A percentile compares a stretch with the other conserved stretches of the same genome.
Evolutionary conservation across 1,140 invertebrate species (phyloP).

Genomic region (Drosophila suzukii): DNA sequence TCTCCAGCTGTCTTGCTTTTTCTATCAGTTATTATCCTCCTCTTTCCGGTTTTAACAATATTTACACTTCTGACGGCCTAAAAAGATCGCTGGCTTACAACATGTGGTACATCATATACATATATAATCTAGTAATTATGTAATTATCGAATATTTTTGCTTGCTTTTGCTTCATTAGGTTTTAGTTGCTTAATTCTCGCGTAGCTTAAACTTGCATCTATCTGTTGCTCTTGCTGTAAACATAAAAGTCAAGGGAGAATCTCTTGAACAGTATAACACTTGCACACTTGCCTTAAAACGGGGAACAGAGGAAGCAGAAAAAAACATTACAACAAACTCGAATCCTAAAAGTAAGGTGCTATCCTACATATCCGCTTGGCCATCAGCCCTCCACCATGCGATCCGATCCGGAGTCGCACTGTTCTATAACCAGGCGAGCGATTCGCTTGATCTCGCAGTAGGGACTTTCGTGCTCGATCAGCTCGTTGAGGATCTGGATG

Average conservation of each 20-base stretch:
- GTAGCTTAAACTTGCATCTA: slow-evolving; percentile 8
- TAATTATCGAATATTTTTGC: slow-evolving; percentile 35
- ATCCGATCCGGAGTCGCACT: slow-evolving; percentile 85
- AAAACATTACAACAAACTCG: slow-evolving; percentile 74
- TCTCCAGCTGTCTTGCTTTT: slow-evolving; percentile 44
- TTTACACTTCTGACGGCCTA: slow-evolving; percentile 65
- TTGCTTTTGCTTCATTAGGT: slow-evolving; percentile 9
- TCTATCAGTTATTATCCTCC: slow-evolving; percentile 10
- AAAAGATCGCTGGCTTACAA: slow-evolving; percentile 68
- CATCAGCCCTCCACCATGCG: slow-evolving; percentile 75
- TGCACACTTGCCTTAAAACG: slow-evolving; percentile 58
- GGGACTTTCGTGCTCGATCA: slow-evolving; percentile 87
- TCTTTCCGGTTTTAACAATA: slow-evolving; percentile 64
- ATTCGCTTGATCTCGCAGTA: slow-evolving; percentile 88
- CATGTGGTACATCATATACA: slow-evolving; percentile 55
- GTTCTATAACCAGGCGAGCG: slow-evolving; percentile 88
- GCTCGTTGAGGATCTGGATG: slow-evolving; percentile 88
- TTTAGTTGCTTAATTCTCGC: slow-evolving; percentile 20
- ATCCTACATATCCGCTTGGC: slow-evolving; percentile 36
- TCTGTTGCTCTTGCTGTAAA: slow-evolving; percentile 24
- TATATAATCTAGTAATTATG: slow-evolving; percentile 51
- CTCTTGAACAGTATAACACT: slow-evolving; percentile 66
- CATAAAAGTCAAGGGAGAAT: slow-evolving; percentile 46
- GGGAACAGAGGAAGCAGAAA: slow-evolving; percentile 20
- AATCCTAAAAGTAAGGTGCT: slow-evolving; percentile 37